phyloP scores from a whole-genome alignment of 2,113 vertebrate species.

The Atrichornis clamosus region DNA sequence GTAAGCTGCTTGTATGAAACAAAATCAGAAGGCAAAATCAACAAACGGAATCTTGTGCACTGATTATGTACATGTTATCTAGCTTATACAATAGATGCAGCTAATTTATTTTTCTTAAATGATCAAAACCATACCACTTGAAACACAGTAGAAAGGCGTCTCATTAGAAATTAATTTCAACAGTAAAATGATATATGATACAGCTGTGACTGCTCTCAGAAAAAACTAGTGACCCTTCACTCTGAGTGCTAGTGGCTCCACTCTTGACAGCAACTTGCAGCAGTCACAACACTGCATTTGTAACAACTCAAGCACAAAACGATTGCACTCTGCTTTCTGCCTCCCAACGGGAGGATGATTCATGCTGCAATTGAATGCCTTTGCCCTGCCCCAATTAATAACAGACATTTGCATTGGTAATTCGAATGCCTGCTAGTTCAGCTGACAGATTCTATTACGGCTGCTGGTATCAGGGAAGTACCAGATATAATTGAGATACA shows the following conservation, averaged over 20 bases:
- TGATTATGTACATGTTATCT: not conserved
- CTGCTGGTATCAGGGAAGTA: not conserved
- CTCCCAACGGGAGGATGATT: not conserved
- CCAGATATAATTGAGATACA: not conserved
- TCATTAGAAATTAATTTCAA: not conserved
- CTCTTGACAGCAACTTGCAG: not conserved
- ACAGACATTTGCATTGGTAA: not conserved
- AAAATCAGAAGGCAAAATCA: not conserved
- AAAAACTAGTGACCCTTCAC: not conserved
- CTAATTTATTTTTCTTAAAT: not conserved
- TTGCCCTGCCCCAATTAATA: slow-evolving; percentile 8
- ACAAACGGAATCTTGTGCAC: not conserved
- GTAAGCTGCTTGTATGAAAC: not conserved
- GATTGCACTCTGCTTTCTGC: not conserved
- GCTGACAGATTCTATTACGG: not conserved
- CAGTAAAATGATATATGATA: not conserved
- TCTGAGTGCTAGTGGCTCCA: not conserved
- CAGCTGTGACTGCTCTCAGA: not conserved
- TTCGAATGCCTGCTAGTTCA: not conserved
- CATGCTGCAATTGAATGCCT: not conserved
- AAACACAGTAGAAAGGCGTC: not conserved
- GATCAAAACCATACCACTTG: not conserved
- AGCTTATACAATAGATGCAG: not conserved
- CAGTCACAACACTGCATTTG: not conserved
- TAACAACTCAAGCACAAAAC: not conserved